phyloP scores from a whole-genome alignment of 2,113 vertebrate genomes.

The Peromyscus leucopus region DNA sequence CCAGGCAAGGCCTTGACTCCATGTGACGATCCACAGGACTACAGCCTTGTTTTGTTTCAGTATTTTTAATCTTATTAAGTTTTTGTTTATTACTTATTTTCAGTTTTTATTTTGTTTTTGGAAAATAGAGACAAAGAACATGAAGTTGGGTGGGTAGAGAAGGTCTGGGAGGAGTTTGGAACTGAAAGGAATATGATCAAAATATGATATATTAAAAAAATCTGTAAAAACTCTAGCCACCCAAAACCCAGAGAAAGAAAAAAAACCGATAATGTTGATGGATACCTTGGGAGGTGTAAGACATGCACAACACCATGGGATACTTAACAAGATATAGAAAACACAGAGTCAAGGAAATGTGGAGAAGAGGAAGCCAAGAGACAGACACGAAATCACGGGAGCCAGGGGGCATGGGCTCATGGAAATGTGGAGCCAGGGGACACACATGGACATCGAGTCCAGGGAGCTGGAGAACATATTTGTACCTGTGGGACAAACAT shows the following conservation, averaged over 20 bases:
- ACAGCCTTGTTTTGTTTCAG: not conserved
- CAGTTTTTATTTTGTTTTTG: not conserved
- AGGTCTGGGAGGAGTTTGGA: not conserved
- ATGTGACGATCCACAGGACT: not conserved
- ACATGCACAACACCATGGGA: accelerated
- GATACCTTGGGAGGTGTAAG: accelerated
- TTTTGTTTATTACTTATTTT: not conserved
- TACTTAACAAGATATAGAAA: too few relatives aligned
- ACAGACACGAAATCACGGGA: not conserved
- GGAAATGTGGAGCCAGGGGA: not conserved
- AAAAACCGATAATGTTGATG: accelerated
- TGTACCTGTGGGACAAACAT: not conserved
- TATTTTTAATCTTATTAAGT: too few relatives aligned
- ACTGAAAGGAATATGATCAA: not conserved
- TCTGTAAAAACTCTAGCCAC: too few relatives aligned
- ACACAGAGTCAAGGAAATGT: not conserved
- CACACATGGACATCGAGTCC: not conserved
- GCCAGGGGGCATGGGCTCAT: too few relatives aligned
- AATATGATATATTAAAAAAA: not conserved
- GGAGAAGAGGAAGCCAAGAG: not conserved
- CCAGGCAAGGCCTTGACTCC: not conserved
- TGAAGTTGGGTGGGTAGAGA: not conserved
- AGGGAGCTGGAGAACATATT: not conserved
- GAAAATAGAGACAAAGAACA: not conserved
- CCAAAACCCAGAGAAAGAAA: not conserved